Evolutionary conservation across 2,888 invertebrate species (phyloP).

Genomic region (Ethmia dodecea): DNA sequence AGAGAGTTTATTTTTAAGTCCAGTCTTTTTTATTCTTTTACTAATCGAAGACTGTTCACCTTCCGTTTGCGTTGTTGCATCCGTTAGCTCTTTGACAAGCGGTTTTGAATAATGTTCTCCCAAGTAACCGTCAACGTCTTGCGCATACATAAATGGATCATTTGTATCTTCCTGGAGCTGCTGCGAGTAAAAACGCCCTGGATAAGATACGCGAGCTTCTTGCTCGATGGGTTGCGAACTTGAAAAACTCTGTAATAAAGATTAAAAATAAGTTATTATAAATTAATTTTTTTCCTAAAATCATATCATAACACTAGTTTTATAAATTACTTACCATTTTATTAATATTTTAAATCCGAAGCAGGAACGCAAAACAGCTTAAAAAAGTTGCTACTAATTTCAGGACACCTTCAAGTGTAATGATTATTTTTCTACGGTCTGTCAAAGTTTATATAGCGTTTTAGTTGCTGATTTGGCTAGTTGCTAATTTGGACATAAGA

Average conservation of each 20-base stretch:
- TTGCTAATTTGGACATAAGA: no score
- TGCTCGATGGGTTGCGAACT: neutral
- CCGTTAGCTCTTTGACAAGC: neutral
- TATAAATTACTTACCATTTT: no score
- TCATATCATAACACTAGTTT: no score
- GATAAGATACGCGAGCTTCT: neutral
- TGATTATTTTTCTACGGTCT: no score
- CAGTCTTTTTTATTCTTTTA: neutral
- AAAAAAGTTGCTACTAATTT: no score
- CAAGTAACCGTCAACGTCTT: neutral
- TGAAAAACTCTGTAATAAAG: neutral
- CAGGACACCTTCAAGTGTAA: no score
- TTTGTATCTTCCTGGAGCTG: neutral
- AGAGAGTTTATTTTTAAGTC: neutral
- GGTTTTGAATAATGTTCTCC: neutral
- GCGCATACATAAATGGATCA: neutral
- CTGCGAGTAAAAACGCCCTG: neutral
- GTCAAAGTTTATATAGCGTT: no score
- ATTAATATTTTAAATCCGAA: no score
- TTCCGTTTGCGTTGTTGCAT: neutral
- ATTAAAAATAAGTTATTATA: no score
- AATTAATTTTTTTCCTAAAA: no score
- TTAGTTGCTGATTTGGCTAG: no score
- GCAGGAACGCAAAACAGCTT: no score
- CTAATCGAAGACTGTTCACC: neutral